A percentile compares a stretch with the other conserved stretches of the same genome.
These are phyloP conservation scores for Gallinago solitaria DNA, from an alignment of 2,797 vertebrate species.

Conservation along the genomic window DNA sequence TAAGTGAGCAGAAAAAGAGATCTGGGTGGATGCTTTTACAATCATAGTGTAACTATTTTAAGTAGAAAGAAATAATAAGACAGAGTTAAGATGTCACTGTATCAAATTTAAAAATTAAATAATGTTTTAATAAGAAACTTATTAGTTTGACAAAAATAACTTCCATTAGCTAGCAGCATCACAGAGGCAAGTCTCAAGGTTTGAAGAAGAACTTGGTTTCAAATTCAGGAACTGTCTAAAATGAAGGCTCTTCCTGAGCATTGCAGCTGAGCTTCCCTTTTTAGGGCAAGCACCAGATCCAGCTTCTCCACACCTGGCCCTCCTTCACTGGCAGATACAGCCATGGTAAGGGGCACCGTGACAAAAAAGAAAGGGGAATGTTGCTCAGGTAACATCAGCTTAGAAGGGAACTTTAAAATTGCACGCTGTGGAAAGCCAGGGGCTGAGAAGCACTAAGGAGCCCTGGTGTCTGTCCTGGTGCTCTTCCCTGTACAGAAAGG, in stretches of 20 bases:
- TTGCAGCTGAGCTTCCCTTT: neutral
- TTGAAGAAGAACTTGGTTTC: neutral
- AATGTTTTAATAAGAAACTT: slow-evolving; percentile 57
- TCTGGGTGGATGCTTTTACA: neutral
- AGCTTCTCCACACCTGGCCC: neutral
- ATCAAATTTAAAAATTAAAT: slow-evolving; percentile 32
- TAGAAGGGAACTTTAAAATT: neutral
- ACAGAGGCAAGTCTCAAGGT: neutral
- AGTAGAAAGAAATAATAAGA: neutral
- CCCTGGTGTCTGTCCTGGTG: neutral
- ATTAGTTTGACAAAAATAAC: neutral
- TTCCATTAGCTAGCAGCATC: slow-evolving; percentile 28
- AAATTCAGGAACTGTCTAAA: neutral
- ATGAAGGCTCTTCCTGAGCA: neutral
- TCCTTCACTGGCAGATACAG: neutral
- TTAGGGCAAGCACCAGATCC: neutral
- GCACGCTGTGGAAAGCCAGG: slow-evolving; percentile 2
- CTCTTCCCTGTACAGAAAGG: neutral
- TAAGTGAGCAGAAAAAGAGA: neutral
- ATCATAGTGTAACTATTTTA: neutral
- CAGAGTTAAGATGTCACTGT: neutral
- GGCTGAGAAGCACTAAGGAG: neutral
- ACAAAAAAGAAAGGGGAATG: neutral
- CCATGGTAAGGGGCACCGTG: neutral
- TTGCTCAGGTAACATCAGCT: neutral